These are phyloP conservation scores for Adelognathus sp. DNA, from an alignment of 2,888 invertebrate genomes.

Conservation along the genomic window DNA sequence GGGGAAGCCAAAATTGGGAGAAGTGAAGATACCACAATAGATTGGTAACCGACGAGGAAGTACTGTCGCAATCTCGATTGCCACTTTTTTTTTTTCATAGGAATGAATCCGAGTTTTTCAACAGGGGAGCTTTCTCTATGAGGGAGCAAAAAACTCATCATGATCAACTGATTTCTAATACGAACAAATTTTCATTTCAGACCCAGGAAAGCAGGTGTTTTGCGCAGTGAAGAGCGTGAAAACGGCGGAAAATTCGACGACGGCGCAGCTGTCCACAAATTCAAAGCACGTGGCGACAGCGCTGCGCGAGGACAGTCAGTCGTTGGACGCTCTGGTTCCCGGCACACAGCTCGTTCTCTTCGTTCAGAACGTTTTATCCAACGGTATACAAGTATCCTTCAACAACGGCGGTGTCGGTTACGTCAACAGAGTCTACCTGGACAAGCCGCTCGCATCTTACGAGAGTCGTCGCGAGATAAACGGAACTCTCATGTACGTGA, in stretches of 20 bases:
- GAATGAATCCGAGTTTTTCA: too few relatives aligned
- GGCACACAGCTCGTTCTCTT: conserved; percentile 78
- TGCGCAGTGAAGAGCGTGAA: conserved; percentile 83
- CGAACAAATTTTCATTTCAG: conserved; percentile 76
- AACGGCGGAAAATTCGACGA: conserved; percentile 79
- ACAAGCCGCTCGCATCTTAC: conserved; percentile 67
- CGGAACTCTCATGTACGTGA: conserved; percentile 84
- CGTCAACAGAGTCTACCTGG: conserved; percentile 77
- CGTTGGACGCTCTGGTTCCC: conserved; percentile 81
- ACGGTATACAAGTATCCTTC: conserved; percentile 81
- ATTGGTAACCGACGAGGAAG: too few relatives aligned
- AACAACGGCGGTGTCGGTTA: conserved; percentile 81
- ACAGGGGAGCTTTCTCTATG: too few relatives aligned
- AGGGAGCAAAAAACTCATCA: too few relatives aligned
- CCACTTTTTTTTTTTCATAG: too few relatives aligned
- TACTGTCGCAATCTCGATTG: too few relatives aligned
- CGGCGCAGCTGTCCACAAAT: conserved; percentile 82
- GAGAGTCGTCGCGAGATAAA: conserved; percentile 63
- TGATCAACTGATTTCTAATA: too few relatives aligned
- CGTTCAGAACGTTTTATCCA: conserved; percentile 78
- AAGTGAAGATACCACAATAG: too few relatives aligned
- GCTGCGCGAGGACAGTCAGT: conserved; percentile 70
- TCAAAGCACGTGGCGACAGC: conserved; percentile 74
- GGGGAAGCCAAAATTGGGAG: too few relatives aligned
- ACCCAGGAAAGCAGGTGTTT: conserved; percentile 84